phyloP scores from a whole-genome alignment of 2,113 vertebrate species.

The Upupa epops region DNA sequence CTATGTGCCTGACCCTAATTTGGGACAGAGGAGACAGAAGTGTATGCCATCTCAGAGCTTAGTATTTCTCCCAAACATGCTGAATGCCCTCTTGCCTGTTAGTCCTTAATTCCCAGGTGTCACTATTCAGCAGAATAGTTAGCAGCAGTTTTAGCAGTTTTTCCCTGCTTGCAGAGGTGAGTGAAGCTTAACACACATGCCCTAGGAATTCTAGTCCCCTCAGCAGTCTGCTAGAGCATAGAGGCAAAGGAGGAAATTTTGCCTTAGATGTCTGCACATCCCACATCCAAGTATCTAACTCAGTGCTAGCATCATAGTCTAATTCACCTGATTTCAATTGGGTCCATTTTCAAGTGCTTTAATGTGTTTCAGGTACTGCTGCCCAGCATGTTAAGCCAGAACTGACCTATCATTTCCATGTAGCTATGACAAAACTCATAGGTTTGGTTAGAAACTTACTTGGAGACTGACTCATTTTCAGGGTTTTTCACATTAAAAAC shows the following conservation, averaged over 20 bases:
- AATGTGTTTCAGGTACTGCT: neutral
- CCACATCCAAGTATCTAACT: neutral
- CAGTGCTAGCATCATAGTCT: neutral
- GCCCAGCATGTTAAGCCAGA: neutral
- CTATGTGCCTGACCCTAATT: neutral
- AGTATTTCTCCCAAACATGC: neutral
- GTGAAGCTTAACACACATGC: fast-evolving
- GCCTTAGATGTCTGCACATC: neutral
- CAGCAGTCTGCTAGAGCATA: neutral
- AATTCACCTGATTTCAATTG: neutral
- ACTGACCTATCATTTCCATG: neutral
- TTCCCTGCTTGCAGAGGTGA: neutral
- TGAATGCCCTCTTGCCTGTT: neutral
- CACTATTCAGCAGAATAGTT: neutral
- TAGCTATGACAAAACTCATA: neutral
- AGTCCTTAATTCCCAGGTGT: no score
- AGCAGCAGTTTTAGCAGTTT: neutral
- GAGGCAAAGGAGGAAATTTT: neutral
- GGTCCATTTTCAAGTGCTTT: neutral
- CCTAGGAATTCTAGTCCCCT: neutral
- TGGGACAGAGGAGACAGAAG: neutral
- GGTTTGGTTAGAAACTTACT: neutral
- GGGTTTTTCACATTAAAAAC: neutral
- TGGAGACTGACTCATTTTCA: neutral
- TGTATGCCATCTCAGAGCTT: neutral